These are phyloP conservation scores for Agonopterix alstromeriana DNA, from an alignment of 2,888 invertebrate genomes.

Conservation along the genomic window DNA sequence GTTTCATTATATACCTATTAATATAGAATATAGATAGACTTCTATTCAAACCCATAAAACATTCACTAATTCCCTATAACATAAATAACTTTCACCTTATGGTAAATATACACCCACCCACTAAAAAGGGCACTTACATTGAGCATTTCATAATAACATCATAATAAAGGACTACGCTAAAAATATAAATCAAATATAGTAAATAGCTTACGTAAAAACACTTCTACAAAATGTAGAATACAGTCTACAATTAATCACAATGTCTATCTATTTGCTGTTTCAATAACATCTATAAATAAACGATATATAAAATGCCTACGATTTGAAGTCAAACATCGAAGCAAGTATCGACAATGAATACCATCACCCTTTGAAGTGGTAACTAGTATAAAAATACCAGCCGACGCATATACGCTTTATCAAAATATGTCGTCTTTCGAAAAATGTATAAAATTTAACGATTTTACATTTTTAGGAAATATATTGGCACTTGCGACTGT, in stretches of 20 bases:
- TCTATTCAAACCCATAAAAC: conserved; percentile 34
- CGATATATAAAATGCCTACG: conserved; percentile 5
- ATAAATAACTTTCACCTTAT: conserved; percentile 54
- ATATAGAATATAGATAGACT: conserved; percentile 19
- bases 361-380: background rate
- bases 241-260: conserved; percentile 19
- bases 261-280: conserved; percentile 5
- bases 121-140: conserved; percentile 47
- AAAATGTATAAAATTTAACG: background rate
- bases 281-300: background rate
- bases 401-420: background rate
- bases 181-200: conserved; percentile 6
- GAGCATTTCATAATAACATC: conserved; percentile 46
- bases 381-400: background rate
- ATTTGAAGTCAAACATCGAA: background rate
- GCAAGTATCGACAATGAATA: background rate
- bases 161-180: conserved; percentile 5
- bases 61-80: conserved; percentile 30
- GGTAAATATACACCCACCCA: conserved; percentile 37
- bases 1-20: conserved; percentile 15
- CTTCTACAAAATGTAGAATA: conserved; percentile 20
- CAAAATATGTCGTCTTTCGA: background rate
- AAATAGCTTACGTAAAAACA: conserved; percentile 8
- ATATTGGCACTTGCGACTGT: no score
- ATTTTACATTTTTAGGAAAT: background rate